A percentile compares a stretch with the other conserved stretches of the same genome.
phyloP scores from a whole-genome alignment of 2,888 invertebrate species.

The Drosophila austrosaltans region DNA sequence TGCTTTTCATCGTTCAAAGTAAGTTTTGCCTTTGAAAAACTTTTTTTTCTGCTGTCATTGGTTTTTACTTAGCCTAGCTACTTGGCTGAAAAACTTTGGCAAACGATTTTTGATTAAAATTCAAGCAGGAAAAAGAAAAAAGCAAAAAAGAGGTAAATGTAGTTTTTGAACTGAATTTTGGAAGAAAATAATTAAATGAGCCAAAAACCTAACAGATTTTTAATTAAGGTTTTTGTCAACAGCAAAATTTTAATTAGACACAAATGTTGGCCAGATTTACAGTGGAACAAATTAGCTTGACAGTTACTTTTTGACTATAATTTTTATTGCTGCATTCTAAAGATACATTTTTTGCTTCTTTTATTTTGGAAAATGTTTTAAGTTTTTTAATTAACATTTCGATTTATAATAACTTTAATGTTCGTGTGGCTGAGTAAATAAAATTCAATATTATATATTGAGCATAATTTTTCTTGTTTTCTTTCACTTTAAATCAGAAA shows the following conservation, averaged over 20 bases:
- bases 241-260: constrained; percentile 10
- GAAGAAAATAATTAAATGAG: constrained; percentile 14
- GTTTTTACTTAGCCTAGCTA: constrained; percentile 22
- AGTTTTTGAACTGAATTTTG: constrained; percentile 1
- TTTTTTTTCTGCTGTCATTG: constrained; percentile 14
- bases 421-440: no score
- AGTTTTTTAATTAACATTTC: no score
- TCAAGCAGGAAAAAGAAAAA: constrained; percentile 10
- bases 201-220: constrained; percentile 10
- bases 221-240: constrained; percentile 13
- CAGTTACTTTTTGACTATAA: no score
- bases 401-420: no score
- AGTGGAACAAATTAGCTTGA: not conserved
- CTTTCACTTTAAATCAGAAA: no score
- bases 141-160: constrained; percentile 1
- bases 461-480: no score
- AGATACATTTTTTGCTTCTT: no score
- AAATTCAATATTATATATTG: no score
- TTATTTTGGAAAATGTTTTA: no score
- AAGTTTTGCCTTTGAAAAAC: constrained; percentile 24
- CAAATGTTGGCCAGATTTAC: not conserved
- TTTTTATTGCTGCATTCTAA: no score
- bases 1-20: constrained; percentile 5
- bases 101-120: constrained; percentile 71
- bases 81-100: constrained; percentile 45